Evolutionary conservation across 1,140 invertebrate species (phyloP), one percentile per base, ranked within the genome.

Genomic region (Pseudomyrmex sp.): DNA sequence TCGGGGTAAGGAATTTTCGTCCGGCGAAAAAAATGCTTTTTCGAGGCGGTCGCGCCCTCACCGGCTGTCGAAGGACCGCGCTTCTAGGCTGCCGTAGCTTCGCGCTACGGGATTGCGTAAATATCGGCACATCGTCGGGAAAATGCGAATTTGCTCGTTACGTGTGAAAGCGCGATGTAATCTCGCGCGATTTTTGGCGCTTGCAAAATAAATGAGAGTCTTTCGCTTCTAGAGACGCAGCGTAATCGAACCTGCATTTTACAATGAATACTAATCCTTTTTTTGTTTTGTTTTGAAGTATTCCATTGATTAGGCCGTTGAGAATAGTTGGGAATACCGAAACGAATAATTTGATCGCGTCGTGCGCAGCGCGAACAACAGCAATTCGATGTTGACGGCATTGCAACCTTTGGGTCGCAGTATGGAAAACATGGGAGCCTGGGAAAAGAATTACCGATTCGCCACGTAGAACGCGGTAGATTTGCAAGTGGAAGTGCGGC

Each of bases 1-100:
- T 94, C 92, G 92, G 87, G 68, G 88, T 92, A 92, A 93, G 93
- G 90, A 92, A 94, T 93, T 94, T 90, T 92, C 91, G 91, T 91
- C 89, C 91, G 48, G 66, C n/a, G 70, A 65, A 82, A 85, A 86
- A 85, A 86, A 85, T 76, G 75, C 58, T 84, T 88, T 88, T 88
- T 84, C 88, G 59, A 85, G 76, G 15, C 62, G 52, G 7, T 59
- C 75, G 58, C 65, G n/a, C 58, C 50, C 73, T 68, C 50, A 13
- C 52, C 54, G 18, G 1, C 44, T 63, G 18, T 35, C 26, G 48
- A 68, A 15, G 54, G 62, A 44, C 35, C 58, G 56, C 63, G 50
- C 52, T 84, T 63, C 52, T 13, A 48, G 15, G 66, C 44, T 68
- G 52, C 68, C 48, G 58, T 26, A 18, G 18, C 18, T 18, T 7